Percentiles rank a stretch among this genome's conserved stretches.
phyloP scores from a whole-genome alignment of 2,113 vertebrate species.

The Natator depressus region DNA sequence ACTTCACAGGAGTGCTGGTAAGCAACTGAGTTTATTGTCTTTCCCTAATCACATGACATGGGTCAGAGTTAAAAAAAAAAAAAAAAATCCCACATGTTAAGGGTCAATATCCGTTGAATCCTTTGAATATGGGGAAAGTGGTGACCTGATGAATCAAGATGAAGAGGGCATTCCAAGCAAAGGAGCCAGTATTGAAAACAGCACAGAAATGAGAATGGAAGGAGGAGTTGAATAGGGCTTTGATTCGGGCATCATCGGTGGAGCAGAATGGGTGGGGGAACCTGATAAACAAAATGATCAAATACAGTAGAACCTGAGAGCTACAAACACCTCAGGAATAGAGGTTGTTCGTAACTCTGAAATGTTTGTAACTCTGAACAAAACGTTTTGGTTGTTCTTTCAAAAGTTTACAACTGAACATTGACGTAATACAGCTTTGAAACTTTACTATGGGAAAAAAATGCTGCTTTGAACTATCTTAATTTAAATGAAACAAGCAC shows the following conservation, averaged over 20 bases:
- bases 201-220: background rate
- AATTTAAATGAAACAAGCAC: too few relatives aligned
- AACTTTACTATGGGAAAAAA: too few relatives aligned
- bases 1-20: background rate
- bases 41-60: background rate
- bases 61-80: background rate
- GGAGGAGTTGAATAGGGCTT: background rate
- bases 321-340: too few relatives aligned
- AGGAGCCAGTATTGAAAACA: background rate
- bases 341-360: too few relatives aligned
- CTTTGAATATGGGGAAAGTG: background rate
- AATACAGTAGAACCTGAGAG: too few relatives aligned
- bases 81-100: background rate
- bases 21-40: background rate
- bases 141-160: background rate
- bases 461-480: too few relatives aligned
- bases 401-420: too few relatives aligned
- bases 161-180: background rate
- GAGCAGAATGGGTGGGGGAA: background rate
- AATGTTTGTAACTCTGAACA: too few relatives aligned
- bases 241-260: background rate
- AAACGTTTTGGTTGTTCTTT: too few relatives aligned
- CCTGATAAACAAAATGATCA: background rate
- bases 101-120: background rate
- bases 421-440: too few relatives aligned